Evolutionary conservation across 2,797 vertebrate species (phyloP), one percentile per base, ranked within the genome.

Genomic region (Borostomias antarcticus): DNA sequence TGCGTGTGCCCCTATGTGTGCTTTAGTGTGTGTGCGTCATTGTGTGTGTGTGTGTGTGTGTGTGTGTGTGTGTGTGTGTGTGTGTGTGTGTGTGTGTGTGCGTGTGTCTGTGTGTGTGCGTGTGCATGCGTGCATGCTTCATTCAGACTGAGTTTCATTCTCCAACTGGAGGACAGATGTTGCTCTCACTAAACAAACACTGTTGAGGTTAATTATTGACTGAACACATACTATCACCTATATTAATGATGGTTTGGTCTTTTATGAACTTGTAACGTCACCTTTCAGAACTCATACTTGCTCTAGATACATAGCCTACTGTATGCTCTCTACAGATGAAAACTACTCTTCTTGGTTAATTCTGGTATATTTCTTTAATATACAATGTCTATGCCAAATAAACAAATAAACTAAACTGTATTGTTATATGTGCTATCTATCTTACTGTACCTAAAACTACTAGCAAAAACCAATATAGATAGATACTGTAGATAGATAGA

Each of bases 41-140:
- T n/a, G n/a, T n/a, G n/a, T 35, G 26, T 32, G 28, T 56, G 53
- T 29, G 28, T 56, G 53, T 8, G 13, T 17, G 53, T 56, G 53
- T 56, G 53, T 30, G 53, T 56, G 4, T 17, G 15, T 19, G 43
- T 45, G 37, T 43, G 35, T 15, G 33, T 58, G 57, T 58, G 57
- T 40, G 56, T 43, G 33, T 59, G 58, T 21, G 35, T 59, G 58
- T 45, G 35, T 28, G 58, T 26, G 33, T 58, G 56, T 15, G 30
- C 23, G 56, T 40, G 61, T 68, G 65, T 47, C 60, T 60, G 54
- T 58, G 35, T 28, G 25, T 59, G 66, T 63, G 43, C 47, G 64
- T 53, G 47, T 28, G 25, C 45, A 17, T 17, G n/a, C n/a, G n/a
- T n/a, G n/a, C n/a, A n/a, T n/a, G n/a, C n/a, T n/a, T n/a, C n/a